Evolutionary conservation across 2,888 invertebrate genomes (phyloP), one percentile per base, ranked within the genome.

Genomic region (Leptarthrus brevirostris): DNA sequence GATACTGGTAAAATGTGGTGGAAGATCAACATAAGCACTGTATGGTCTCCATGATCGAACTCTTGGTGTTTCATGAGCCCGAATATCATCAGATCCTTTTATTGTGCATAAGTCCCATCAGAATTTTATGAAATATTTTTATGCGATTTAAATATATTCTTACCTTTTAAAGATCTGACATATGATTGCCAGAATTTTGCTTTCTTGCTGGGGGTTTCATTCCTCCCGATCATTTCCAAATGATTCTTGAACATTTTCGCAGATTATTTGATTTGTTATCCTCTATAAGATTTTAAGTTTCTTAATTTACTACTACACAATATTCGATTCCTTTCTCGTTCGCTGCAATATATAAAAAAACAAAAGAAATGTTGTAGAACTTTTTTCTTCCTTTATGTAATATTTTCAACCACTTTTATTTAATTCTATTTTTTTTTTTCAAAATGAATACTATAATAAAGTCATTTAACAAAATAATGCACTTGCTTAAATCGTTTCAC

Each of bases 181-280:
- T 93, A 95, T 84, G 94, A 94, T 87, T 94, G 94, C 95, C 95
- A 95, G 88, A 95, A 95, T 88, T 91, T 95, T 86, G 95, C 95
- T 88, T 95, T 95, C 89, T 93, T 94, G 87, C 93, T 92, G 85
- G 94, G 91, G 86, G 92, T 90, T 89, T 95, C 95, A 86, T 95
- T 94, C 87, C 94, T 92, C 88, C 94, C 93, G 86, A 95, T 95
- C 93, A 95, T 94, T 88, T 94, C 94, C 88, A 95, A 91, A 88
- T 95, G 95, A 87, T 88, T 93, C 89, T 92, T 94, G 88, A 94
- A 93, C 92, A 94, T 93, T 89, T 91, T 92, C 89, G 86, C 88
- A 85, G 87, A 86, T 89, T 88, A 89, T 77, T 74, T 80, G 78
- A 77, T 79, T 76, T 75, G 56, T 61, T 75, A 24, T 52, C 20